phyloP scores from a whole-genome alignment of 2,113 vertebrate genomes.

The Eretmochelys imbricata region DNA sequence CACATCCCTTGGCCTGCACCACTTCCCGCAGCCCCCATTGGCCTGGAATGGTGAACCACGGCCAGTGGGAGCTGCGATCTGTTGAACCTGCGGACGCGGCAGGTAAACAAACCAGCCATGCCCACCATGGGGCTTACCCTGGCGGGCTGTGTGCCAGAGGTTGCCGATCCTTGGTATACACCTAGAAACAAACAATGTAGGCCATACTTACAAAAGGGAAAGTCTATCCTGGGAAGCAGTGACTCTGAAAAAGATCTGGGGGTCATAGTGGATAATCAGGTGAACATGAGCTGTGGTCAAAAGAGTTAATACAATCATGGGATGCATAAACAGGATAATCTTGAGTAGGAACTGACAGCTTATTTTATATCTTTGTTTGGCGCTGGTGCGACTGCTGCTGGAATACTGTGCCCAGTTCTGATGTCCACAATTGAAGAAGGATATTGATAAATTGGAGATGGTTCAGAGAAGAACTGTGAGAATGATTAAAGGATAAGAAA shows the following conservation, averaged over 20 bases:
- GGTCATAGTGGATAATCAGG: neutral
- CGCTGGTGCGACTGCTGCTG: neutral
- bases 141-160: too few species aligned
- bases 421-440: neutral
- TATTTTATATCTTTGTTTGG: neutral
- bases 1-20: too few species aligned
- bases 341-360: neutral
- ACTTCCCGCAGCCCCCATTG: too few species aligned
- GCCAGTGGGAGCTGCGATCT: too few species aligned
- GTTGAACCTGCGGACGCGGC: too few species aligned
- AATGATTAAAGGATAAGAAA: neutral
- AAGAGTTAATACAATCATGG: neutral
- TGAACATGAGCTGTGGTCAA: neutral
- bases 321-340: neutral
- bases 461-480: neutral
- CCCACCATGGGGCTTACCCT: too few species aligned
- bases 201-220: neutral
- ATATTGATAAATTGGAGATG: neutral
- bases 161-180: too few species aligned
- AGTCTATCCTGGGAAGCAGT: neutral
- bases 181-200: neutral
- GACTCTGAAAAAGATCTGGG: neutral
- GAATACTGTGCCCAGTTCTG: neutral
- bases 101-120: too few species aligned
- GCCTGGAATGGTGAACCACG: too few species aligned